Percentiles rank a stretch among this genome's conserved stretches.
Evolutionary conservation across 2,113 vertebrate species (phyloP).

Genomic region (Empidonax traillii): DNA sequence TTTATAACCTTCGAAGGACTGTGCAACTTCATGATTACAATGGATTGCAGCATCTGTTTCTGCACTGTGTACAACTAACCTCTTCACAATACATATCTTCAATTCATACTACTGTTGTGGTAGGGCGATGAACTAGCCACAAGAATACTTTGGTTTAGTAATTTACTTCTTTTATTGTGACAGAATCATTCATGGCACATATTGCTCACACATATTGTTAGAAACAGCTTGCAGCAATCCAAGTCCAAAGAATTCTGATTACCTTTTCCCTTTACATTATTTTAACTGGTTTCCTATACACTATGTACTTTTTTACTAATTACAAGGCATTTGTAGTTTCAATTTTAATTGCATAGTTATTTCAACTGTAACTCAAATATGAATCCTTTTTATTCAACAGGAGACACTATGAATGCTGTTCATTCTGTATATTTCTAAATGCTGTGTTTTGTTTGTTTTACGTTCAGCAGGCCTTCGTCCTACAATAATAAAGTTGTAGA

Average conservation of each 20-base stretch:
- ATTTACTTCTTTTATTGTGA: neutral
- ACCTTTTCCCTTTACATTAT: neutral
- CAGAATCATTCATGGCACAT: neutral
- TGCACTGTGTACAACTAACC: neutral
- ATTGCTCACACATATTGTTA: neutral
- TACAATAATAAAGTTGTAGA: neutral
- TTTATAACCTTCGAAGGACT: neutral
- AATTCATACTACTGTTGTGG: neutral
- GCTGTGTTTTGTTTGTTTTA: neutral
- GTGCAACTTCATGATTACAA: neutral
- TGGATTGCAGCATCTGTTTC: neutral
- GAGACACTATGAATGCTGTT: neutral
- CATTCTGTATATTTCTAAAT: neutral
- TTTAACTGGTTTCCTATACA: neutral
- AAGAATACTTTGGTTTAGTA: neutral
- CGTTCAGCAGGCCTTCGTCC: neutral
- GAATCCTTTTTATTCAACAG: neutral
- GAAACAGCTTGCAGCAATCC: neutral
- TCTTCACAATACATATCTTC: neutral
- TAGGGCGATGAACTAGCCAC: neutral
- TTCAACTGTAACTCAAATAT: neutral
- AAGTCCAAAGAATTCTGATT: neutral
- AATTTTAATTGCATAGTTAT: neutral
- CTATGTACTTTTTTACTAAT: neutral
- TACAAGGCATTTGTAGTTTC: neutral